A percentile compares a stretch with the other conserved stretches of the same genome.
phyloP scores from a whole-genome alignment of 2,113 vertebrate genomes.

The Psammodynastes pulverulentus region DNA sequence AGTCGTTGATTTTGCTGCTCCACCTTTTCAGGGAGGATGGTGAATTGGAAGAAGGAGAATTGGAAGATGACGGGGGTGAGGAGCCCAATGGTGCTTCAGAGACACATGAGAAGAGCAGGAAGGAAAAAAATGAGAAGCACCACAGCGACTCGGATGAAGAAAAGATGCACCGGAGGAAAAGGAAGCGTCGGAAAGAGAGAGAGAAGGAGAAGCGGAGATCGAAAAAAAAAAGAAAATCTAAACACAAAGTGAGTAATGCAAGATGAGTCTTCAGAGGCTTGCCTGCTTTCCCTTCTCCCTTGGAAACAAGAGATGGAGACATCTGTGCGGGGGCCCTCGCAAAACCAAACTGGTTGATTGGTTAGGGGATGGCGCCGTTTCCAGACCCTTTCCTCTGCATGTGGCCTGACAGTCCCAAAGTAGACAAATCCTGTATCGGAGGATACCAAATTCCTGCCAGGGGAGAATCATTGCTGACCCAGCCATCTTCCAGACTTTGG shows the following conservation, averaged over 20 bases:
- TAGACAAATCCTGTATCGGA: not conserved
- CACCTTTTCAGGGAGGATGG: conserved; percentile 80
- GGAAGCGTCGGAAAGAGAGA: conserved; percentile 87
- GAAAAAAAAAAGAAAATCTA: conserved; percentile 89
- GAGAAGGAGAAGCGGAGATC: conserved; percentile 85
- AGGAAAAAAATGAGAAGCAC: conserved; percentile 80
- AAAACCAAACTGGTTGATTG: not conserved
- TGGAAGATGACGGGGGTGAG: conserved; percentile 91
- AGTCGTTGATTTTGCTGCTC: not conserved
- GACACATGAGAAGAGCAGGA: conserved; percentile 54
- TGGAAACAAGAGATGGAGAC: not conserved
- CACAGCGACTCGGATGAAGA: conserved; percentile 83
- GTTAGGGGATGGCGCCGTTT: not conserved
- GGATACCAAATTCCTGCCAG: not conserved
- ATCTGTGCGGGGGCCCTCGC: accelerated
- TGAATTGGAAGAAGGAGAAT: conserved; percentile 91
- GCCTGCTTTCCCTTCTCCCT: not conserved
- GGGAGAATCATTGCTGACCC: not conserved
- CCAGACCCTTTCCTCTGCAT: not conserved
- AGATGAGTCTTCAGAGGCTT: accelerated
- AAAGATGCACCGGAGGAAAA: conserved; percentile 80
- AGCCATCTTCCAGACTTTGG: not conserved
- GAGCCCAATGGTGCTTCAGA: conserved; percentile 54
- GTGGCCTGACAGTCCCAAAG: not conserved
- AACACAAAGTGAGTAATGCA: conserved; percentile 78